A percentile compares a stretch with the other conserved stretches of the same genome.
phyloP scores from a whole-genome alignment of 2,797 vertebrate genomes.

The Catostomus latipinnis region DNA sequence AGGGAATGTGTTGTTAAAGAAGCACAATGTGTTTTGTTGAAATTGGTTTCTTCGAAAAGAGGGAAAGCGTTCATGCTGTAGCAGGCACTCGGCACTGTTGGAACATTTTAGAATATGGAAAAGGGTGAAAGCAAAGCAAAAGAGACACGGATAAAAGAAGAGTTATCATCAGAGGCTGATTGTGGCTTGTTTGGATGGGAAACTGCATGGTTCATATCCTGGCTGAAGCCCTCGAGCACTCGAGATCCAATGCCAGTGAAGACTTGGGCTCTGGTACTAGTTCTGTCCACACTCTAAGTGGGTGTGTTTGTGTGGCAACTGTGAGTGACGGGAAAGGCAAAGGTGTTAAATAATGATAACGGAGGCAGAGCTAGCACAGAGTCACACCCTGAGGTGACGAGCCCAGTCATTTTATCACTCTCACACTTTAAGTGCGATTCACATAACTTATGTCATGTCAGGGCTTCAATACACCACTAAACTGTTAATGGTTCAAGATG shows the following conservation, averaged over 20 bases:
- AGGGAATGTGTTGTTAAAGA: too few relatives aligned
- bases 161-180: slow-evolving; percentile 35
- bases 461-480: too few relatives aligned
- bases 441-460: too few relatives aligned
- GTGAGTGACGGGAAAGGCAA: slow-evolving; percentile 44
- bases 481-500: too few relatives aligned
- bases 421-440: too few relatives aligned
- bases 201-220: slow-evolving; percentile 39
- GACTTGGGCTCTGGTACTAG: slow-evolving; percentile 2
- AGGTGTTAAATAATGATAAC: slow-evolving; percentile 58
- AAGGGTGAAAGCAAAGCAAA: slow-evolving; percentile 2
- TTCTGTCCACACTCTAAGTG: slow-evolving; percentile 7
- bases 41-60: neutral
- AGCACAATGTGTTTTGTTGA: too few relatives aligned
- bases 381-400: slow-evolving; percentile 42
- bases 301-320: neutral
- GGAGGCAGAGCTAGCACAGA: neutral
- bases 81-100: slow-evolving; percentile 13
- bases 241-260: slow-evolving; percentile 36
- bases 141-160: slow-evolving; percentile 22
- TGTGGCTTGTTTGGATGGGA: slow-evolving; percentile 36
- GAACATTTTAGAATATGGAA: slow-evolving; percentile 26
- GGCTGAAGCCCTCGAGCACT: slow-evolving; percentile 33
- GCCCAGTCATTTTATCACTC: neutral
- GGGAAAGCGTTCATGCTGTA: neutral